Percentiles rank a stretch among this genome's conserved stretches.
Evolutionary conservation across 2,888 invertebrate genomes (phyloP).

Genomic region (Taenaris catops): DNA sequence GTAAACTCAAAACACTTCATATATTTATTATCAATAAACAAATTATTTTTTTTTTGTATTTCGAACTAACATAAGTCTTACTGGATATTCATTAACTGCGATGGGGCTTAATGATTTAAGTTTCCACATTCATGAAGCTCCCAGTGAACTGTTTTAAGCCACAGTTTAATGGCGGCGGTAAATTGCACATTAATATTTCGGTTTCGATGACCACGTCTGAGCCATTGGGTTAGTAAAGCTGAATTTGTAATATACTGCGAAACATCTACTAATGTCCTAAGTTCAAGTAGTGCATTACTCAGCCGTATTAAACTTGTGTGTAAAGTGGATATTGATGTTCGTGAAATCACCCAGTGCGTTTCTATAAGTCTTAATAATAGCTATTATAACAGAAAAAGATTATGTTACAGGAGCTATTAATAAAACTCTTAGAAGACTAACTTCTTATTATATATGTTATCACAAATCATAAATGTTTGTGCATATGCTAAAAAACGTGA

Average conservation of each 20-base stretch:
- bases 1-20: no score
- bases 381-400: no score
- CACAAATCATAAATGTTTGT: no score
- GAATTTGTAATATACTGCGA: constrained; percentile 12
- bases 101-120: constrained; percentile 58
- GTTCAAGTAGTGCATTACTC: constrained; percentile 6
- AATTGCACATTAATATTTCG: constrained; percentile 60
- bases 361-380: no score
- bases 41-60: no score
- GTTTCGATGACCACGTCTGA: constrained; percentile 36
- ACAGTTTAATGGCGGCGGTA: constrained; percentile 55
- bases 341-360: no score
- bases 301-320: constrained; percentile 1
- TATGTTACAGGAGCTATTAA: no score
- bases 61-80: constrained; percentile 21
- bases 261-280: constrained; percentile 3
- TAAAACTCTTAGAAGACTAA: no score
- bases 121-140: constrained; percentile 60
- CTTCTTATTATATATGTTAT: no score
- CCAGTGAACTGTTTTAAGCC: constrained; percentile 52
- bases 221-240: constrained; percentile 10
- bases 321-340: background rate
- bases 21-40: no score
- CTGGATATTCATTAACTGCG: constrained; percentile 54
- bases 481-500: no score